Base-by-base conservation (phyloP, 2,888 invertebrate genomes). In the Calephelis perditalis region DNA sequence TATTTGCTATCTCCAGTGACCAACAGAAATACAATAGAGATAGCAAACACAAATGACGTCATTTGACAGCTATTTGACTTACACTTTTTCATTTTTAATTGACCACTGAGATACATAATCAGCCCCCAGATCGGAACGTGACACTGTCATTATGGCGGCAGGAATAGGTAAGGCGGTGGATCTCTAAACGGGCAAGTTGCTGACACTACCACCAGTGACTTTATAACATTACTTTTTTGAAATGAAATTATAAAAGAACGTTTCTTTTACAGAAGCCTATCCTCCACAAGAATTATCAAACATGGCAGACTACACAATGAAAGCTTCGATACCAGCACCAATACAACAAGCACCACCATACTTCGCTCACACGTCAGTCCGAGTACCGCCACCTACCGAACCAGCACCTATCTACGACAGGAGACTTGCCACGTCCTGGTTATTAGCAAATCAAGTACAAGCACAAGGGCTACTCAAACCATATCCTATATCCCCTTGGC, bases 401-500 rank as follows among this genome's bases (percentile, higher is more conserved):
- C 79, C 81, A 5, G 59, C 70, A 0, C 78, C 79, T 11, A 82
- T 91, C 54, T 87, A 91, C 72, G 86, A 91, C 67, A 75, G 88
- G 68, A 75, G 92, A 64, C 76, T 93, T 1, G 91, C 92, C 5
- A 91, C 92, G 10, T 90, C 91, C 47, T 91, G 91, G 91, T 82
- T 93, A 0, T 73, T 93, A 56, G 89, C 92, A 45, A 91, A 92
- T 64, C 88, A 92, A 69, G 87, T 84, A 10, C 91, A 82, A 79
- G 88, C 81, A 0, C 91, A 84, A 70, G 85, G 86, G 0, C 76
- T 91, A 5, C 75, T 91, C 6, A 91, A 91, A 72, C 91, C 91
- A 0, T 91, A 91, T 70, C 91, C 91, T 0, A 86, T 90, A 54
- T 86, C 88, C 0, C 91, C 91, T 2, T 93, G 93, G 93, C 92